Evolutionary conservation across 1,140 invertebrate genomes (phyloP), one percentile per base, ranked within the genome.

Genomic region (Heterodera schachtii): DNA sequence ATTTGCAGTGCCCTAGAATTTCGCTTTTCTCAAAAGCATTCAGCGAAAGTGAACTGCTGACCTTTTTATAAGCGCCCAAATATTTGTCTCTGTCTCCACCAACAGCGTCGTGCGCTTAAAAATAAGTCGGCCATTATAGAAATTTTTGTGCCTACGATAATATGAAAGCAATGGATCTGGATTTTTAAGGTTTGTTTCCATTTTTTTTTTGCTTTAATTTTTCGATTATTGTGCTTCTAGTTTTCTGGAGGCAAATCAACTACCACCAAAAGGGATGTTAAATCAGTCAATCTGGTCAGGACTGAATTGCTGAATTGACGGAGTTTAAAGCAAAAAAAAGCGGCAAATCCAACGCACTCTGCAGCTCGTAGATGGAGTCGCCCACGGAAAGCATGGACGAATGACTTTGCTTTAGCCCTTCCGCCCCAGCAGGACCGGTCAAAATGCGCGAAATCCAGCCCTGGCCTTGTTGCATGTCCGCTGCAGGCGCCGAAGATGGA

Each of bases 341-440:
- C 49, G 11, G 49, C 49, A 6, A 52, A 11, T 11, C 49, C 49
- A 21, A 41, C 11, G 21, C 7, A 88, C 87, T 88, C 79, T 86
- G 86, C 31, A 89, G 70, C 73, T 89, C 89, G 71, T 90, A 89
- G 71, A 89, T 89, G 16, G 73, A 66, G 11, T 89, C 87, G 3
- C 82, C 82, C 67, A 81, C 85, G 19, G 87, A 81, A 43, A 89
- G 84, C 44, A 89, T 78, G 21, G 87, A 89, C 3, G 88, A 90
- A 73, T 89, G 87, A 75, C 84, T 86, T 81, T 90, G 87, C 64
- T 87, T 88, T 41, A 88, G 87, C 21, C 83, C 76, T 4, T 84
- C 86, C 8, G 76, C 77, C 7, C 88, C 81, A 13, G 87, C 85
- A 49, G 80, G 67, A 2, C 83, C 84, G 71, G 85, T 84, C 7